phyloP scores from a whole-genome alignment of 2,113 vertebrate genomes.

The Pristiophorus japonicus region DNA sequence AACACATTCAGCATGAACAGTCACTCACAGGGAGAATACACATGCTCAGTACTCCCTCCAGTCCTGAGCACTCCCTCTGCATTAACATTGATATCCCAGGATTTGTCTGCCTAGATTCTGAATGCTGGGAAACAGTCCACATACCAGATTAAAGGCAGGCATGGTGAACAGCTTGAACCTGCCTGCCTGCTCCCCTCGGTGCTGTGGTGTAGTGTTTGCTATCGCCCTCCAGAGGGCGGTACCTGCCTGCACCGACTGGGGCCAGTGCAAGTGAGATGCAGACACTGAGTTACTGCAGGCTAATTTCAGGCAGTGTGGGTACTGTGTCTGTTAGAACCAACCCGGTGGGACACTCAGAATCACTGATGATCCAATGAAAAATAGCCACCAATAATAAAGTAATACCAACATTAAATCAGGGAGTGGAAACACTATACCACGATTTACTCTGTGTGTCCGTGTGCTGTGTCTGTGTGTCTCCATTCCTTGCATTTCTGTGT shows the following conservation, averaged over 20 bases:
- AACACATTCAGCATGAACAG: no score
- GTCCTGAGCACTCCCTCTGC: no score
- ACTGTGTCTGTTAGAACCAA: background rate
- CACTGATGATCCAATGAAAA: background rate
- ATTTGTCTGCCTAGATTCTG: no score
- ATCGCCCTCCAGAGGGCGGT: background rate
- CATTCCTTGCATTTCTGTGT: background rate
- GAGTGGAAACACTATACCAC: background rate
- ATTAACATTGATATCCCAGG: no score
- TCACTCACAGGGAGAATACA: no score
- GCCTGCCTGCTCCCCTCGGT: no score
- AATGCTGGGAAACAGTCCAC: background rate
- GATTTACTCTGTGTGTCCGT: no score
- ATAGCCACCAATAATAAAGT: background rate
- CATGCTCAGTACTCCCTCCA: no score
- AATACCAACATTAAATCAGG: background rate
- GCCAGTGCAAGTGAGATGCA: background rate
- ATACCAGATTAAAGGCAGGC: background rate
- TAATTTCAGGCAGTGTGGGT: background rate
- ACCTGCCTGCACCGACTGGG: background rate
- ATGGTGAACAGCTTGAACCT: background rate
- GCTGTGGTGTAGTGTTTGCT: background rate
- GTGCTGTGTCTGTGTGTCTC: background rate
- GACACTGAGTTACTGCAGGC: background rate
- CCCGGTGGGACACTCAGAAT: background rate